Evolutionary conservation across 2,113 vertebrate genomes (phyloP).

Genomic region (Zeus faber): DNA sequence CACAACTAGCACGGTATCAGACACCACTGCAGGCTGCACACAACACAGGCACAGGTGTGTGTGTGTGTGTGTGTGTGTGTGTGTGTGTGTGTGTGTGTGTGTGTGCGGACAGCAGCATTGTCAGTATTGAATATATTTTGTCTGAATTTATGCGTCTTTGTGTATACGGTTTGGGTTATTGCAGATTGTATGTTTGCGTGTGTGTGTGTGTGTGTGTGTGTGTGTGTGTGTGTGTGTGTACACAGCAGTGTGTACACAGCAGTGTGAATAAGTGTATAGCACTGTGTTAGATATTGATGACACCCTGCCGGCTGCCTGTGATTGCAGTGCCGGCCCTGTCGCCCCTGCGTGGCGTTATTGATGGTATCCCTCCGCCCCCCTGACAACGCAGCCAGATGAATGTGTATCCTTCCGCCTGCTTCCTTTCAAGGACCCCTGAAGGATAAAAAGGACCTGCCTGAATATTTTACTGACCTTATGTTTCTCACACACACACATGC

Average conservation of each 20-base stretch:
- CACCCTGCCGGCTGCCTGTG: slow-evolving; percentile 70
- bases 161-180: too few relatives aligned
- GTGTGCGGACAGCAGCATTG: background rate
- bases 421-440: slow-evolving; percentile 77
- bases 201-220: slow-evolving; percentile 19
- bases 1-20: too few relatives aligned
- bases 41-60: background rate
- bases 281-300: slow-evolving; percentile 75
- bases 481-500: slow-evolving; percentile 26
- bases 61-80: too few relatives aligned
- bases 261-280: slow-evolving; percentile 29
- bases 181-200: background rate
- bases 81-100: too few relatives aligned
- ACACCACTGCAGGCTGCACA: too few relatives aligned
- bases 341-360: slow-evolving; percentile 70
- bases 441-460: slow-evolving; percentile 70
- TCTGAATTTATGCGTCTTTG: too few relatives aligned
- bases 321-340: slow-evolving; percentile 71
- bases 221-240: slow-evolving; percentile 33
- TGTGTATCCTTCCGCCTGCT: slow-evolving; percentile 73
- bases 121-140: background rate
- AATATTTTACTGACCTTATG: slow-evolving; percentile 59
- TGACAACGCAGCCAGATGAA: slow-evolving; percentile 76
- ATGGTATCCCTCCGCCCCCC: slow-evolving; percentile 74
- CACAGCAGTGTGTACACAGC: slow-evolving; percentile 16